These are phyloP conservation scores for Sericinus montela DNA, from an alignment of 2,888 invertebrate genomes.

Conservation along the genomic window DNA sequence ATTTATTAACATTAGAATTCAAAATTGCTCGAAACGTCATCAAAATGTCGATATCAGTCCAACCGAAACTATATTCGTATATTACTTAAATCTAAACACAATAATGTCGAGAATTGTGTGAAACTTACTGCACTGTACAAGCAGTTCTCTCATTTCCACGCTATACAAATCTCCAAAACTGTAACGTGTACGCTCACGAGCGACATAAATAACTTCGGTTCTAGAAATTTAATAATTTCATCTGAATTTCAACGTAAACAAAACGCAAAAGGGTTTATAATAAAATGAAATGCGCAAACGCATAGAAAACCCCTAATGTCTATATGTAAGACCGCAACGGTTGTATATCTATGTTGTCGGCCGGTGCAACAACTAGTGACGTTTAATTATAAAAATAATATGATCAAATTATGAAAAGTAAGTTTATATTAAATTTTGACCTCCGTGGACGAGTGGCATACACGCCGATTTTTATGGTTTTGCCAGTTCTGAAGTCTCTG, in stretches of 20 bases:
- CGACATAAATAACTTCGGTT: slow-evolving; percentile 65
- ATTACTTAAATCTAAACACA: slow-evolving; percentile 18
- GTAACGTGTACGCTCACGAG: slow-evolving; percentile 71
- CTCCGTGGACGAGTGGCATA: too few species aligned
- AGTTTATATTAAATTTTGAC: too few species aligned
- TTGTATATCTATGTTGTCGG: not conserved
- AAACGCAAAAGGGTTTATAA: slow-evolving; percentile 29
- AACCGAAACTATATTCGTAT: slow-evolving; percentile 20
- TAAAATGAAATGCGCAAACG: slow-evolving; percentile 17
- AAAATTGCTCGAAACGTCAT: not conserved
- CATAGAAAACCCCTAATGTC: slow-evolving; percentile 6
- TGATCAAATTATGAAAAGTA: too few species aligned
- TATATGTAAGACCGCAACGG: not conserved
- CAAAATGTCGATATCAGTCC: not conserved
- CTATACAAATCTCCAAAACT: slow-evolving; percentile 49
- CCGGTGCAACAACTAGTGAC: not conserved
- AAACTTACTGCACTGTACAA: slow-evolving; percentile 20
- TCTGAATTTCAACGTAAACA: slow-evolving; percentile 32
- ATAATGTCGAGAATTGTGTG: slow-evolving; percentile 25
- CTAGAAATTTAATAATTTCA: slow-evolving; percentile 29
- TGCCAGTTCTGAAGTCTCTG: too few species aligned
- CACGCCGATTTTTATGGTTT: too few species aligned
- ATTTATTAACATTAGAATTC: not conserved
- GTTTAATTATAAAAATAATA: too few species aligned
- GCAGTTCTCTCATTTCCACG: slow-evolving; percentile 61